These are phyloP conservation scores for Ips typographus DNA, from an alignment of 1,140 invertebrate genomes.

Conservation along the genomic window DNA sequence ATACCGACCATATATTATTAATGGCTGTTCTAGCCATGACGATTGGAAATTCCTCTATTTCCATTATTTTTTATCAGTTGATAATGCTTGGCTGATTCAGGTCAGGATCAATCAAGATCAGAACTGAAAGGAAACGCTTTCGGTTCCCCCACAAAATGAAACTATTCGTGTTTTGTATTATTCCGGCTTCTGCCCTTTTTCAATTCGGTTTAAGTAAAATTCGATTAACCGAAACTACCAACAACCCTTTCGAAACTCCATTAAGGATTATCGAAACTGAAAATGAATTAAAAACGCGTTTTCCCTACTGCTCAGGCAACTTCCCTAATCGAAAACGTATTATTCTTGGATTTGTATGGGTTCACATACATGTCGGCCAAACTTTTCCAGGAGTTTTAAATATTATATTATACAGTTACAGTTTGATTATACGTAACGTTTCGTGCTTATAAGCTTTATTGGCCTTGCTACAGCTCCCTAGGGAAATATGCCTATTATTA, in stretches of 20 bases:
- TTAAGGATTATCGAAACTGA: not conserved
- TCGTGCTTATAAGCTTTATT: slow-evolving; percentile 4
- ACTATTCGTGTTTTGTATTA: not conserved
- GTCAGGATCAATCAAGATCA: slow-evolving; percentile 2
- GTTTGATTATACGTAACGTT: slow-evolving; percentile 13
- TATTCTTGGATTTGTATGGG: too few species aligned
- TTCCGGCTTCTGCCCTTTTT: not conserved
- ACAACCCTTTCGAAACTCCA: not conserved
- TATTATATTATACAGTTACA: not conserved
- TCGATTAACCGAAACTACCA: not conserved
- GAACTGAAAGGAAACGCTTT: not conserved
- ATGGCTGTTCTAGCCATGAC: not conserved
- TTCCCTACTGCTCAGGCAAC: not conserved
- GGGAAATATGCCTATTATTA: slow-evolving; percentile 16
- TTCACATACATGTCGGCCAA: too few species aligned
- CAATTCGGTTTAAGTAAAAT: not conserved
- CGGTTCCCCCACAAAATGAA: not conserved
- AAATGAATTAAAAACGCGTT: not conserved
- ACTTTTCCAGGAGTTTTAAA: not conserved
- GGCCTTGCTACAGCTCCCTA: not conserved
- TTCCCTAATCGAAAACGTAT: not conserved
- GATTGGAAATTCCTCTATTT: not conserved
- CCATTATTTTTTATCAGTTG: slow-evolving; percentile 4
- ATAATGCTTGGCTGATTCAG: not conserved
- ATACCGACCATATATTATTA: not conserved